A percentile compares a stretch with the other conserved stretches of the same genome.
Evolutionary conservation across 2,797 vertebrate species (phyloP).

Genomic region (Hafferia zeledoni): DNA sequence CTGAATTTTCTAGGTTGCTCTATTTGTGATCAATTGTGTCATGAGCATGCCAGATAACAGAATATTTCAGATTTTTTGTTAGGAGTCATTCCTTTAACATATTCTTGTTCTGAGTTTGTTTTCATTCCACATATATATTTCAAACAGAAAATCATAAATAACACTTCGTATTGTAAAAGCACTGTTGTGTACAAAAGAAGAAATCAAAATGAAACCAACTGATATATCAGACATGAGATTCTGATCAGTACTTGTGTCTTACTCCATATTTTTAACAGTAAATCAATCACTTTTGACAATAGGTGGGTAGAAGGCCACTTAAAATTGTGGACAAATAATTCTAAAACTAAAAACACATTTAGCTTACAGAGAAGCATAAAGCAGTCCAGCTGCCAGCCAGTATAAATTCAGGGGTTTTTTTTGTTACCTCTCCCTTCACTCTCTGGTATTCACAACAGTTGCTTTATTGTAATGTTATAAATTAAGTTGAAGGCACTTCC

Average conservation of each 20-base stretch:
- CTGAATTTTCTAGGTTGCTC: not conserved
- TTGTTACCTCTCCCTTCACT: not conserved
- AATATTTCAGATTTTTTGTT: not conserved
- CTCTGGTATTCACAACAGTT: not conserved
- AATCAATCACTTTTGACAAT: not conserved
- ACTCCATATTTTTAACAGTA: not conserved
- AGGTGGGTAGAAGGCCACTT: not conserved
- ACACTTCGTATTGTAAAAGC: not conserved
- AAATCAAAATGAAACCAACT: constrained; percentile 5
- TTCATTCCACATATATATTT: not conserved
- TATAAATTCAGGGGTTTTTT: not conserved
- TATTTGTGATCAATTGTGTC: constrained; percentile 1
- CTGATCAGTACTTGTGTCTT: not conserved
- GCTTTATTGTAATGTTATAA: not conserved
- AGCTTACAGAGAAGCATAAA: not conserved
- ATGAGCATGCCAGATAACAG: not conserved
- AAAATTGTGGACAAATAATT: not conserved
- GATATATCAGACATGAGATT: not conserved
- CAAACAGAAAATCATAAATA: not conserved
- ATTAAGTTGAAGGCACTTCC: not conserved
- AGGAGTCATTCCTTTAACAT: constrained; percentile 6
- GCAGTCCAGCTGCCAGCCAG: not conserved
- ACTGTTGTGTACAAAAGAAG: not conserved
- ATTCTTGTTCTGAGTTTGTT: not conserved
- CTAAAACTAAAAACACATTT: not conserved